Evolutionary conservation across 2,888 invertebrate genomes (phyloP).

Genomic region (Apodemia hepburni): DNA sequence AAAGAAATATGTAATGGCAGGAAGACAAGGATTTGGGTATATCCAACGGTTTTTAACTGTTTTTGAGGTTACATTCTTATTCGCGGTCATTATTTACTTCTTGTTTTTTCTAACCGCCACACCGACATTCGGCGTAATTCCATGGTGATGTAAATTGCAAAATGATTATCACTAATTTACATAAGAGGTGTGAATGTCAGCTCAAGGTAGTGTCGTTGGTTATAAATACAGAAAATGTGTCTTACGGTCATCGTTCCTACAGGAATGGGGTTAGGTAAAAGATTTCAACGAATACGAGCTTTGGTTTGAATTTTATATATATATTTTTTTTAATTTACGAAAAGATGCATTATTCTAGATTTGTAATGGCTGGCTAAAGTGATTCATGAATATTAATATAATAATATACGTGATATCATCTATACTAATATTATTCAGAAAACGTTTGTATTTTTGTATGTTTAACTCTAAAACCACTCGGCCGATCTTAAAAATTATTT

Average conservation of each 20-base stretch:
- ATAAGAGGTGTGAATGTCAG: constrained; percentile 26
- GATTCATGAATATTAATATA: background rate
- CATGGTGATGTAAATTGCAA: constrained; percentile 64
- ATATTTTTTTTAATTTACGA: background rate
- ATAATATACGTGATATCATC: constrained; percentile 4
- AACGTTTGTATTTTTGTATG: too few species aligned
- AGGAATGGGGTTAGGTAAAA: constrained; percentile 42
- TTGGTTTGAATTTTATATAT: constrained; percentile 15
- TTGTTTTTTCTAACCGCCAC: constrained; percentile 44
- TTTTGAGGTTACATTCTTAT: constrained; percentile 49
- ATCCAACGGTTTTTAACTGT: constrained; percentile 43
- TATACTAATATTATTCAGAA: too few species aligned
- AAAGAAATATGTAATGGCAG: constrained; percentile 25
- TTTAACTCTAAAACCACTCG: too few species aligned
- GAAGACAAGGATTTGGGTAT: constrained; percentile 51
- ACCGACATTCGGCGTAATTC: constrained; percentile 42
- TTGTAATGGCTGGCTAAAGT: background rate
- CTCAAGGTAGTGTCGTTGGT: constrained; percentile 15
- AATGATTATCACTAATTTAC: constrained; percentile 58
- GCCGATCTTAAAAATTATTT: too few species aligned
- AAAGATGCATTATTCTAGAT: background rate
- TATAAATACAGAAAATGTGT: constrained; percentile 34
- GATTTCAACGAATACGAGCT: constrained; percentile 44
- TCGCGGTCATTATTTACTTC: constrained; percentile 36
- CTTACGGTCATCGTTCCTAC: constrained; percentile 44